phyloP scores from a whole-genome alignment of 2,113 vertebrate species.

The Oncorhynchus clarkii region DNA sequence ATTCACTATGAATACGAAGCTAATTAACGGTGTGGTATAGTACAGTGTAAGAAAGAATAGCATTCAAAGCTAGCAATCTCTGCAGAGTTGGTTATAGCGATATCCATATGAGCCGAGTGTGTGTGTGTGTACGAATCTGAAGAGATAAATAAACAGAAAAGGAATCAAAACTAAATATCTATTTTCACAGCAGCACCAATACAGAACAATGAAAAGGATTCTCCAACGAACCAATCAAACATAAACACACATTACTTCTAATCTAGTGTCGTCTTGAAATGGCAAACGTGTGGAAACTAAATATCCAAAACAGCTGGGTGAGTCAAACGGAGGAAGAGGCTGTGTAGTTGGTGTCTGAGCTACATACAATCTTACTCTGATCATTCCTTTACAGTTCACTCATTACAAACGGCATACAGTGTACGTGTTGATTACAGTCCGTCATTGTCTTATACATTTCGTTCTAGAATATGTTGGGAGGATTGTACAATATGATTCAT shows the following conservation, averaged over 20 bases:
- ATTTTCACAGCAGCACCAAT: slow-evolving; percentile 16
- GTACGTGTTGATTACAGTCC: not conserved
- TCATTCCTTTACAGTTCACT: not conserved
- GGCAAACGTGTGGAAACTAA: not conserved
- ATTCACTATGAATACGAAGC: not conserved
- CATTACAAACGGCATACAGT: no score
- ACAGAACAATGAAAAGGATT: not conserved
- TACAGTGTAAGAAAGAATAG: not conserved
- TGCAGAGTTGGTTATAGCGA: not conserved
- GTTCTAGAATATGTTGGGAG: not conserved
- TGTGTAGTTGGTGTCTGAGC: not conserved
- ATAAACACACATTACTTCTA: not conserved
- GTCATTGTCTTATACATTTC: no score
- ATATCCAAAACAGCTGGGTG: not conserved
- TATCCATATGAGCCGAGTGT: not conserved
- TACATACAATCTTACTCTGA: not conserved
- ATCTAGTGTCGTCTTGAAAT: not conserved
- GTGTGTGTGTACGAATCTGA: not conserved
- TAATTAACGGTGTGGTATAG: not conserved
- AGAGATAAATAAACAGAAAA: not conserved
- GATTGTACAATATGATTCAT: not conserved
- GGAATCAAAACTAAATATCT: not conserved
- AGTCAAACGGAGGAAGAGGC: not conserved
- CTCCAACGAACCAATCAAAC: not conserved
- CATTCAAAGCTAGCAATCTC: not conserved